Conservation (phyloP, 2,113 vertebrate genomes). For the Salvelinus sp. region DNA sequence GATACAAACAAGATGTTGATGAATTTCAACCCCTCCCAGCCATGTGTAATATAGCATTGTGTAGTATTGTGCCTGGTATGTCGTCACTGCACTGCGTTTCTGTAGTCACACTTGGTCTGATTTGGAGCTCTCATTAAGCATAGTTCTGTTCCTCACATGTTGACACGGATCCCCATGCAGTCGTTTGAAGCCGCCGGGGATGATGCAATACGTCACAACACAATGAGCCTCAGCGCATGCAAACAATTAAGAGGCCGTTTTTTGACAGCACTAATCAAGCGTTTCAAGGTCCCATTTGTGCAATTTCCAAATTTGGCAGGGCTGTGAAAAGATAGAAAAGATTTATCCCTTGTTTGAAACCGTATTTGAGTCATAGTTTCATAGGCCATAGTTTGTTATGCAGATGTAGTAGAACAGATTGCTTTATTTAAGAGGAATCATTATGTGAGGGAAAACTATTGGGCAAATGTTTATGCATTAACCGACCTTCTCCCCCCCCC, state of each 20-base stretch:
- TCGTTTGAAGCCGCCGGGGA: conserved; percentile 28
- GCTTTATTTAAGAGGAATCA: conserved; percentile 54
- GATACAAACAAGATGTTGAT: too few relatives aligned
- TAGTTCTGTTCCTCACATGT: conserved; percentile 34
- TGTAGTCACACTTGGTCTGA: too few relatives aligned
- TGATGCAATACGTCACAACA: conserved; percentile 53
- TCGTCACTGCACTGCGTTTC: not conserved
- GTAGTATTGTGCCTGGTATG: not conserved
- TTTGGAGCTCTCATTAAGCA: too few relatives aligned
- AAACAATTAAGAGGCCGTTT: conserved; percentile 19
- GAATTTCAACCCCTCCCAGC: too few relatives aligned
- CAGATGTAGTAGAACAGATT: conserved; percentile 67
- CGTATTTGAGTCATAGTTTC: conserved; percentile 37
- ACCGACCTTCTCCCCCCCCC: conserved; percentile 17
- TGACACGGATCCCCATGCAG: conserved; percentile 54
- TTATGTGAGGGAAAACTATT: conserved; percentile 52
- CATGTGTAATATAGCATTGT: too few relatives aligned
- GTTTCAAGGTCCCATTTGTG: not conserved
- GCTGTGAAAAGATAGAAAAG: conserved; percentile 30
- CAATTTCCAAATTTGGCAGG: conserved; percentile 6
- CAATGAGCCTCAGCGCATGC: conserved; percentile 18
- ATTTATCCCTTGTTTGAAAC: conserved; percentile 63
- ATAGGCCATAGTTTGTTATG: conserved; percentile 47
- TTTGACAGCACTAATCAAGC: conserved; percentile 9
- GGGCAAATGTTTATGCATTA: conserved; percentile 17